Evolutionary conservation across 64 coral and sea anemone species (phyloP), one percentile per base, ranked within the genome.

Genomic region (Orbicella faveolata): DNA sequence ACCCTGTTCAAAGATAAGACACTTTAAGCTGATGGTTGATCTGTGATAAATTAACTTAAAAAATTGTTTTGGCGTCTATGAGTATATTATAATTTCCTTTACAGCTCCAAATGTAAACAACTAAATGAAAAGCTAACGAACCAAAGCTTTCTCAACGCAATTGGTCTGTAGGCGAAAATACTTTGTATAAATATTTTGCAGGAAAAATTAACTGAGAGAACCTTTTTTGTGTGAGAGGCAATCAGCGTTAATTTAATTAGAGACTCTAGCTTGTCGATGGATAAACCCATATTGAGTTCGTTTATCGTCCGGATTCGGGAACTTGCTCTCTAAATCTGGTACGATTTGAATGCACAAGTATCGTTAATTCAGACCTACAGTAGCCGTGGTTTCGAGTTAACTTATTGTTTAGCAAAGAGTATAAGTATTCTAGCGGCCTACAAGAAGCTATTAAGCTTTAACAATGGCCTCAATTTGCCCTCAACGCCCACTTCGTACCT

Each of bases 401-500:
- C 30, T 30, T 63, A 9, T 63, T 63, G 26, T 81, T 63, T 12
- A 19, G 59, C 63, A 1, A 35, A 55, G 54, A 81, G 23, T 14
- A 6, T n/a, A 78, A 52, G 51, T 57, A 79, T 79, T 30, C 52
- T 10, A 79, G 25, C 21, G 52, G 59, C 13, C 79, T 81, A 81
- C 75, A 78, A 78, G 36, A 78, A 70, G 23, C 67, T 70, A 78
- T 79, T 79, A 57, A 79, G 26, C 18, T 33, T 10, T 79, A 79
- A 79, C 77, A 81, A 81, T 81, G 57, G 54, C 14, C 55, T 81
- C 55, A 57, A 79, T 54, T 79, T 79, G 52, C 51, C 51, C 77
- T 79, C 14, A 35, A 81, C 79, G 79, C 79, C 79, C 79, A 63
- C 79, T 63, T 63, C 30, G 59, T 48, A 78, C 37, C 7, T 78